Evolutionary conservation across 2,888 invertebrate species (phyloP).

Genomic region (Dastarcus helophoroides): DNA sequence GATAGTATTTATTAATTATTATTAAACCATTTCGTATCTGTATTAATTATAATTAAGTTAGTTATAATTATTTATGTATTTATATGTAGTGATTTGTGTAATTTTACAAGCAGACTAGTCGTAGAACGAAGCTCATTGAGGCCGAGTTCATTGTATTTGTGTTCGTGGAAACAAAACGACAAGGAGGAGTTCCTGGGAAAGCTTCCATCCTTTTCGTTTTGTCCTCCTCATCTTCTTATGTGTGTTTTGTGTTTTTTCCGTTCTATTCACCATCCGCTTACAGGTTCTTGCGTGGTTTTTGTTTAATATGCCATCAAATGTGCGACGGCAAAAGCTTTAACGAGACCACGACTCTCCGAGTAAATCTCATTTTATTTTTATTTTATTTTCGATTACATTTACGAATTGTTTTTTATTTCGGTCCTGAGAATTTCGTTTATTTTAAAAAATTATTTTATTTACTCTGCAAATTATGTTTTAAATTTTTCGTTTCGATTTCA

Average conservation of each 20-base stretch:
- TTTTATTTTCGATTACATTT: conserved; percentile 14
- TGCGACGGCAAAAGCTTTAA: conserved; percentile 32
- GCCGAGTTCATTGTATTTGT: conserved; percentile 16
- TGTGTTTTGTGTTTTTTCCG: conserved; percentile 35
- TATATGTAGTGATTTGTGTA: conserved; percentile 37
- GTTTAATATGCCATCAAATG: conserved; percentile 29
- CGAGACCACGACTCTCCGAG: conserved; percentile 29
- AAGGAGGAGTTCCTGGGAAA: background rate
- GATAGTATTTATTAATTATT: conserved; percentile 9
- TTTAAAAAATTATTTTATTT: conserved; percentile 11
- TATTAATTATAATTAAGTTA: conserved; percentile 26
- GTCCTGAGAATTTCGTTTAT: conserved; percentile 5
- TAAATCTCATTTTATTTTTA: conserved; percentile 10
- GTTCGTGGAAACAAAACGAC: conserved; percentile 10
- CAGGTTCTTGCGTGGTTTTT: conserved; percentile 33
- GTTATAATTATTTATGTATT: conserved; percentile 29
- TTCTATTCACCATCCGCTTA: conserved; percentile 29
- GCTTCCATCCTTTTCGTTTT: background rate
- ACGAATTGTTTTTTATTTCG: conserved; percentile 15
- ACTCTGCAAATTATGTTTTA: conserved; percentile 9
- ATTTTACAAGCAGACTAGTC: conserved; percentile 30
- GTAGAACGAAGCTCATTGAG: conserved; percentile 24
- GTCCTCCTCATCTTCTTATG: conserved; percentile 14
- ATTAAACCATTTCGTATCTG: conserved; percentile 22
- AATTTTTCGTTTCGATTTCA: conserved; percentile 6